These are phyloP conservation scores for Dusona sp. DNA, from an alignment of 2,888 invertebrate species.

Conservation along the genomic window DNA sequence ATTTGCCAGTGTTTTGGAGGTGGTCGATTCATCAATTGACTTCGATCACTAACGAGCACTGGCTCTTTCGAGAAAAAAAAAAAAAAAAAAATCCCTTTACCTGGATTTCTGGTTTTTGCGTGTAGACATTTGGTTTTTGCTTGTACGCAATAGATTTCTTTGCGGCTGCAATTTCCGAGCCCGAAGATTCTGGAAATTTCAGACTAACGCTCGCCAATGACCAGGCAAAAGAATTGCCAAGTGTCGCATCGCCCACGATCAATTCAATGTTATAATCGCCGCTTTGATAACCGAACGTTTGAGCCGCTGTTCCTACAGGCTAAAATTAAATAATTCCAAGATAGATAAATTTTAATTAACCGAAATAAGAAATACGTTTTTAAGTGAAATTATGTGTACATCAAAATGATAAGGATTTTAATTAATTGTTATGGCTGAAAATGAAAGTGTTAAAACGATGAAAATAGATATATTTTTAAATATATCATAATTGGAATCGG, in stretches of 20 bases:
- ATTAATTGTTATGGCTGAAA: not conserved
- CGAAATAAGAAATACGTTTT: not conserved
- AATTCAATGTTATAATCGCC: slow-evolving; percentile 93
- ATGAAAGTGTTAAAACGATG: not conserved
- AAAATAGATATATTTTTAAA: too few species aligned
- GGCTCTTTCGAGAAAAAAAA: slow-evolving; percentile 67
- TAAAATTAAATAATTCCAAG: slow-evolving; percentile 76
- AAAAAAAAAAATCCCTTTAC: slow-evolving; percentile 78
- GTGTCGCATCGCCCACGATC: slow-evolving; percentile 95
- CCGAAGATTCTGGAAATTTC: slow-evolving; percentile 86
- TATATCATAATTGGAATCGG: too few species aligned
- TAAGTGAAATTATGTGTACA: not conserved
- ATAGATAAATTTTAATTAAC: not conserved
- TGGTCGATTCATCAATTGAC: slow-evolving; percentile 75
- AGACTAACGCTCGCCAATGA: slow-evolving; percentile 91
- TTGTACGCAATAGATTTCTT: slow-evolving; percentile 79
- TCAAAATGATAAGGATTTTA: not conserved
- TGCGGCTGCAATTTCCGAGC: slow-evolving; percentile 72
- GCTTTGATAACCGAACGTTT: slow-evolving; percentile 91
- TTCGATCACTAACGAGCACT: slow-evolving; percentile 82
- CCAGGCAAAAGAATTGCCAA: slow-evolving; percentile 96
- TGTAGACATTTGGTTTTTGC: slow-evolving; percentile 82
- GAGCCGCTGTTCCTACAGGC: slow-evolving; percentile 92
- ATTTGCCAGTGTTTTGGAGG: slow-evolving; percentile 84
- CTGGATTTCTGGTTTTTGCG: slow-evolving; percentile 87